These are phyloP conservation scores for Otis tarda DNA, from an alignment of 2,113 vertebrate genomes.

Conservation along the genomic window DNA sequence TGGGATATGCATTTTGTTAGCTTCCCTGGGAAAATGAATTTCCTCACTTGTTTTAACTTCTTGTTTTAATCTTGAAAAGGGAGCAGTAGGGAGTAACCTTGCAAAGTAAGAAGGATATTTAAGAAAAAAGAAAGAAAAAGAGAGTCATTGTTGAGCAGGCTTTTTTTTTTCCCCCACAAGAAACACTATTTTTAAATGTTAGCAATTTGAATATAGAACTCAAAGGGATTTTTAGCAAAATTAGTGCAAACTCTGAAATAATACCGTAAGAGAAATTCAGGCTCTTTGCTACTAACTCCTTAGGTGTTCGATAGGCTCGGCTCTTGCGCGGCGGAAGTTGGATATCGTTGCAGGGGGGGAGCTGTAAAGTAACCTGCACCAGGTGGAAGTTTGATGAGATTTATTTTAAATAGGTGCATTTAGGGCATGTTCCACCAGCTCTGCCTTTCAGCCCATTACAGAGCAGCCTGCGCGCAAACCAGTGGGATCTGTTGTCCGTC, in stretches of 20 bases:
- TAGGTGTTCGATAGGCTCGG: neutral
- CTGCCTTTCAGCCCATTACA: neutral
- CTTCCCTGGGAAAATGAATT: neutral
- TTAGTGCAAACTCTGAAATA: neutral
- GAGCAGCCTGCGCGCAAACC: conserved; percentile 4
- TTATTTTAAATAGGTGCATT: neutral
- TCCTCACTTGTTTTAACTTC: neutral
- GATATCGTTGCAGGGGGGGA: neutral
- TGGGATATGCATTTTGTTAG: neutral
- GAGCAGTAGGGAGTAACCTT: neutral
- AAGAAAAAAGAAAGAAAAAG: neutral
- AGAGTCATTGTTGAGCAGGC: neutral
- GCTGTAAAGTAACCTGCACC: neutral
- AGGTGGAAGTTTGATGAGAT: conserved; percentile 1
- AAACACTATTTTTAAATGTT: neutral
- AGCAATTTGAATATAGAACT: neutral
- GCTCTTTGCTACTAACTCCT: neutral
- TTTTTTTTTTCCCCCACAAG: neutral
- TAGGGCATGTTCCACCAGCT: neutral
- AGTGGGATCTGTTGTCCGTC: conserved; percentile 21
- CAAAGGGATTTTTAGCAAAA: neutral
- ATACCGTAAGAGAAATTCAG: neutral
- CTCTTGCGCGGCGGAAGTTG: neutral
- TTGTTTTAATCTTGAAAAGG: conserved; percentile 3
- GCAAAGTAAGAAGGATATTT: neutral